Percentiles rank a stretch among this genome's conserved stretches.
Evolutionary conservation across 2,888 invertebrate species (phyloP).

Genomic region (Didymodactylos carnosus): DNA sequence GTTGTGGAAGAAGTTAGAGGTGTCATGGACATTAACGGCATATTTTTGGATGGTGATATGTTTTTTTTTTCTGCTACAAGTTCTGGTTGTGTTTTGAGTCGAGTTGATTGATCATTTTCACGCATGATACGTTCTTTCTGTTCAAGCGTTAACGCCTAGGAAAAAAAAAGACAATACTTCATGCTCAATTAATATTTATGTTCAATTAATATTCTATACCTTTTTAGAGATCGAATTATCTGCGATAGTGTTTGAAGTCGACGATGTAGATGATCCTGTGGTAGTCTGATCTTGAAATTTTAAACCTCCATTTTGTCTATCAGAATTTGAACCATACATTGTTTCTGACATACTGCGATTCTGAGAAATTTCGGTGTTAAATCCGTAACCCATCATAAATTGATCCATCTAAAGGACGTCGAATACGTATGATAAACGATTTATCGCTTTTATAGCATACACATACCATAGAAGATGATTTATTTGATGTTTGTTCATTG

Average conservation of each 20-base stretch:
- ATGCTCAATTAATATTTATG: not conserved
- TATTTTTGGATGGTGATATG: not conserved
- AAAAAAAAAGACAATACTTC: too few relatives aligned
- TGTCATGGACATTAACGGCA: not conserved
- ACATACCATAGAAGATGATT: not conserved
- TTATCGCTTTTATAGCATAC: not conserved
- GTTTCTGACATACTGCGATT: not conserved
- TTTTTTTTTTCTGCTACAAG: not conserved
- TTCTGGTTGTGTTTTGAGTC: not conserved
- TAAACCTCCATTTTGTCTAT: not conserved
- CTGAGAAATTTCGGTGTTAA: not conserved
- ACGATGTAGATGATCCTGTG: not conserved
- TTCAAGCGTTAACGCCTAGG: not conserved
- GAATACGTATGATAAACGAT: not conserved
- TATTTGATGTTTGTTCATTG: not conserved
- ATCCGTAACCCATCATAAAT: slow-evolving; percentile 12
- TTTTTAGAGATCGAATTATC: not conserved
- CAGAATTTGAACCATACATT: not conserved
- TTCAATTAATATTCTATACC: not conserved
- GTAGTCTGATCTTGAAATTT: not conserved
- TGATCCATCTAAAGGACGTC: slow-evolving; percentile 13
- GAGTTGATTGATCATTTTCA: not conserved
- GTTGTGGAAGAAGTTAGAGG: not conserved
- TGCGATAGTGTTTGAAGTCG: not conserved
- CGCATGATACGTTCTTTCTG: not conserved